Percentiles rank a stretch among this genome's conserved stretches.
Conservation (phyloP, 2,113 vertebrate species). For the Electrona antarctica region DNA sequence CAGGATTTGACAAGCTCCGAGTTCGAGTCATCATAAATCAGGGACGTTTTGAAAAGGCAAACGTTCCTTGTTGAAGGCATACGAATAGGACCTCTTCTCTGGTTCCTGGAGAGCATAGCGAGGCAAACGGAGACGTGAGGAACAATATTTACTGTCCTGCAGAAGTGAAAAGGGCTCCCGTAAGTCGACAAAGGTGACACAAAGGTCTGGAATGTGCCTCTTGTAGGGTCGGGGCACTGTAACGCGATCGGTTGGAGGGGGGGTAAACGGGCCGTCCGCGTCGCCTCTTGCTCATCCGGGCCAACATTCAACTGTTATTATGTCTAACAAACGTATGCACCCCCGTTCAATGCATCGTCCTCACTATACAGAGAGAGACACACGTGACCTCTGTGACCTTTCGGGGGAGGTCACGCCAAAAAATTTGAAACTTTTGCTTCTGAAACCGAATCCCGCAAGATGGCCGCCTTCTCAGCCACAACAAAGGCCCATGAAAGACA, state of each 20-base stretch:
- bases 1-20: too few relatives aligned
- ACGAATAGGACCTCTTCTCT: constrained; percentile 17
- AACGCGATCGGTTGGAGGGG: background rate
- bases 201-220: constrained; percentile 55
- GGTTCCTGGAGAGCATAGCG: constrained; percentile 4
- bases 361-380: background rate
- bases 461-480: constrained; percentile 50
- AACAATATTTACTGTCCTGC: constrained; percentile 68
- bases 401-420: constrained; percentile 44
- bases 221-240: constrained; percentile 35
- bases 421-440: constrained; percentile 21
- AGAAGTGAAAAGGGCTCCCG: constrained; percentile 36
- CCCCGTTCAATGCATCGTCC: too few relatives aligned
- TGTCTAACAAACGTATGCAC: too few relatives aligned
- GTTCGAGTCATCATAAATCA: constrained; percentile 68
- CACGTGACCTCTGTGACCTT: constrained; percentile 34
- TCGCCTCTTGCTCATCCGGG: constrained; percentile 47
- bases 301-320: background rate
- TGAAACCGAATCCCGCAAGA: constrained; percentile 34
- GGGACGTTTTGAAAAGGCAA: constrained; percentile 4
- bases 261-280: constrained; percentile 44
- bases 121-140: constrained; percentile 48
- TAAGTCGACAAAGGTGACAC: constrained; percentile 24
- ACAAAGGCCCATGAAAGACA: constrained; percentile 51
- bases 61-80: constrained; percentile 24